Evolutionary conservation across 1,140 invertebrate genomes (phyloP).

Genomic region (Sitobion miscanthi): DNA sequence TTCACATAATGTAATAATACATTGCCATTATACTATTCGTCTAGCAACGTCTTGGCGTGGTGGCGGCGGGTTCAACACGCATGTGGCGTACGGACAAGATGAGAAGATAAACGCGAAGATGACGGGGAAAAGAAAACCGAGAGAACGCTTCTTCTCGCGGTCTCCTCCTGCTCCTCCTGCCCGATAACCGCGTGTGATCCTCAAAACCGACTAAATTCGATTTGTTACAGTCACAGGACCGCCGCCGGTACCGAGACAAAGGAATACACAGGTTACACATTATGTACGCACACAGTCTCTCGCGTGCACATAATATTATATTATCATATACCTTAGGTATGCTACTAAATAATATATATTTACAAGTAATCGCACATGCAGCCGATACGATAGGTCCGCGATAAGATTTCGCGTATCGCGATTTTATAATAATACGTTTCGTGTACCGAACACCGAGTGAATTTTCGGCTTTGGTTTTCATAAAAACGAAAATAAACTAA

Average conservation of each 20-base stretch:
- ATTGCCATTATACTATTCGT: neutral
- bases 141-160: neutral
- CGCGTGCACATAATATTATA: too few relatives aligned
- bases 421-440: too few relatives aligned
- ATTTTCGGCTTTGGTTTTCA: too few relatives aligned
- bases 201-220: conserved; percentile 10
- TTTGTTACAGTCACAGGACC: conserved; percentile 33
- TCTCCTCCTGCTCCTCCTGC: neutral
- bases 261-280: neutral
- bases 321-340: too few relatives aligned
- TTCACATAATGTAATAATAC: neutral
- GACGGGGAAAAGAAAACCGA: neutral
- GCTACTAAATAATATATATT: too few relatives aligned
- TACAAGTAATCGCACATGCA: too few relatives aligned
- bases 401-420: too few relatives aligned
- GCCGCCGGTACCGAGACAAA: neutral
- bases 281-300: too few relatives aligned
- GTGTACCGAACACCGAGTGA: too few relatives aligned
- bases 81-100: neutral
- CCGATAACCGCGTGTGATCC: neutral
- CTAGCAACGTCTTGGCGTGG: neutral
- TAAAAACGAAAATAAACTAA: too few relatives aligned
- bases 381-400: too few relatives aligned
- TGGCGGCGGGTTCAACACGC: neutral
- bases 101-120: neutral